Base-by-base conservation (phyloP, 2,113 vertebrate genomes). In the Tyto alba region DNA sequence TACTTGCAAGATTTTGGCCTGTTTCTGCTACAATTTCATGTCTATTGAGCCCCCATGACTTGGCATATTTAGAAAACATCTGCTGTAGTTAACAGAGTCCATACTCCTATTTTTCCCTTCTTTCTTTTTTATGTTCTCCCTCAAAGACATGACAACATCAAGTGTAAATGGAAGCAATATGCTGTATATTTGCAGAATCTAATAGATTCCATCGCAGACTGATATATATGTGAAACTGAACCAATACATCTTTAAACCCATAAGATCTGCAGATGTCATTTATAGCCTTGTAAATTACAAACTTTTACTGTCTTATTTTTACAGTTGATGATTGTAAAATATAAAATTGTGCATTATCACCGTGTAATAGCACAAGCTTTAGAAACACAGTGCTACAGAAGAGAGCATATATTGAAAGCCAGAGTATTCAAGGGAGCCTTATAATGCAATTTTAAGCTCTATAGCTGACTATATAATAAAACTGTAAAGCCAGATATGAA, bases 241-340 rank as follows among this genome's bases (percentile, higher is more conserved):
- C 63, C 79, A 95, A 95, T 95, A 68, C 57, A 32, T 95, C 96
- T 88, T 74, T 77, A 95, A 91, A 92, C 71, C 83, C 94, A 27
- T 94, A 92, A 97, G 95, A 97, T 94, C 95, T 94, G 87, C 89
- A 94, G 88, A 92, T 93, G 92, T 57, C 64, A 95, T 95, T 95
- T 96, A 97, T 66, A 75, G 91, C 43, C 86, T 91, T 96, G 93
- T 97, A 97, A 97, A 98, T 97, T 95, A 53, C 59, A 95, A 97
- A 94, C 53, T 96, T 97, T 95, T 90, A 94, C 76, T 97, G 63
- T 86, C 90, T 96, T 75, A 96, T 95, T 97, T 94, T 95, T 96
- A 94, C 52, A 96, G 85, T 59, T 93, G 97, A 92, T 94, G 53
- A 84, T 59, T 96, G 89, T 96, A 95, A 98, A 97, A 96, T 90